Evolutionary conservation across 1,140 invertebrate species (phyloP).

Genomic region (Atta colombica): DNA sequence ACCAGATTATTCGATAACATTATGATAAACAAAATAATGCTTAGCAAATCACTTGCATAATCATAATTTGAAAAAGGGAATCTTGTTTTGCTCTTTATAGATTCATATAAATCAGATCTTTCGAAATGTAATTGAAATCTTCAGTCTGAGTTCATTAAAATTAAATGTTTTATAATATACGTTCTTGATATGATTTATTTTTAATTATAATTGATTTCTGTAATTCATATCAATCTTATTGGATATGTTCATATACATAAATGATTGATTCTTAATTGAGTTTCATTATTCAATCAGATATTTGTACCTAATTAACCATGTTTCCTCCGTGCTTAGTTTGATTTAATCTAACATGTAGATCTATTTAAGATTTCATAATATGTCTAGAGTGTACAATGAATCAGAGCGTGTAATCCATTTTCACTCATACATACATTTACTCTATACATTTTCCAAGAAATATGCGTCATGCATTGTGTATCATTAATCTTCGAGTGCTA

Average conservation of each 20-base stretch:
- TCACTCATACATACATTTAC: conserved; percentile 6
- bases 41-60: not conserved
- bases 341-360: not conserved
- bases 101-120: not conserved
- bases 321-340: not conserved
- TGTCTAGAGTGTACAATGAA: conserved; percentile 22
- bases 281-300: not conserved
- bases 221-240: not conserved
- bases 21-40: not conserved
- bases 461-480: conserved; percentile 35
- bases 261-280: not conserved
- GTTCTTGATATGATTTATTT: not conserved
- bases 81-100: not conserved
- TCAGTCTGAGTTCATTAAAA: not conserved
- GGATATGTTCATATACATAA: not conserved
- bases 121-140: not conserved
- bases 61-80: not conserved
- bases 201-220: not conserved
- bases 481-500: conserved; percentile 9
- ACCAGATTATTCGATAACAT: not conserved
- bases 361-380: conserved; percentile 1
- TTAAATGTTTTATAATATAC: not conserved
- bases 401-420: conserved; percentile 55
- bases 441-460: conserved; percentile 5
- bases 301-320: not conserved